phyloP scores from a whole-genome alignment of 2,888 invertebrate species.

The Acleris cristana region DNA sequence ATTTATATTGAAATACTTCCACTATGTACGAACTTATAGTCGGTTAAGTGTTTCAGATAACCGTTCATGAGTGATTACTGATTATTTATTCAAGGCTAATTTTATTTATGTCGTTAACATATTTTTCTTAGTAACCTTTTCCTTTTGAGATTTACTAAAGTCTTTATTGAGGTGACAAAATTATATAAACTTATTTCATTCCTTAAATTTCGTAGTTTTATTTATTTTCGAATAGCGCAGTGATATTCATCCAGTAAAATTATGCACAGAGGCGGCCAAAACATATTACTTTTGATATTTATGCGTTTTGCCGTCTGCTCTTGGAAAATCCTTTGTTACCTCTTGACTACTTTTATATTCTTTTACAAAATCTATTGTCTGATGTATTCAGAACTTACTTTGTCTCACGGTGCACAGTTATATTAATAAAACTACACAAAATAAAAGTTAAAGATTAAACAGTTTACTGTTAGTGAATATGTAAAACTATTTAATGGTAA shows the following conservation, averaged over 20 bases:
- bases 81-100: too few species aligned
- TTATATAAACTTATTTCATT: neutral
- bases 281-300: slow-evolving; percentile 66
- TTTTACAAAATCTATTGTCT: neutral
- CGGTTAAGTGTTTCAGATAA: too few species aligned
- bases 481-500: too few species aligned
- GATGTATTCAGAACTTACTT: neutral
- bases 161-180: neutral
- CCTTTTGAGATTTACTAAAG: neutral
- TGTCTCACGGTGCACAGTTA: too few species aligned
- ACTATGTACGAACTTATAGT: too few species aligned
- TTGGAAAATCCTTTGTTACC: neutral
- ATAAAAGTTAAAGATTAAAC: too few species aligned
- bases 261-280: slow-evolving; percentile 60
- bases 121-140: too few species aligned
- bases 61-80: too few species aligned
- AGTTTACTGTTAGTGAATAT: too few species aligned
- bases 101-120: too few species aligned
- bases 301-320: slow-evolving; percentile 46
- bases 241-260: slow-evolving; percentile 63
- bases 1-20: too few species aligned
- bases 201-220: neutral
- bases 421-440: too few species aligned
- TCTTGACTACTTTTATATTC: neutral
- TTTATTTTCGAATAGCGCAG: slow-evolving; percentile 1